Evolutionary conservation across 2,888 invertebrate species (phyloP).

Genomic region (Epistrophe eligans): DNA sequence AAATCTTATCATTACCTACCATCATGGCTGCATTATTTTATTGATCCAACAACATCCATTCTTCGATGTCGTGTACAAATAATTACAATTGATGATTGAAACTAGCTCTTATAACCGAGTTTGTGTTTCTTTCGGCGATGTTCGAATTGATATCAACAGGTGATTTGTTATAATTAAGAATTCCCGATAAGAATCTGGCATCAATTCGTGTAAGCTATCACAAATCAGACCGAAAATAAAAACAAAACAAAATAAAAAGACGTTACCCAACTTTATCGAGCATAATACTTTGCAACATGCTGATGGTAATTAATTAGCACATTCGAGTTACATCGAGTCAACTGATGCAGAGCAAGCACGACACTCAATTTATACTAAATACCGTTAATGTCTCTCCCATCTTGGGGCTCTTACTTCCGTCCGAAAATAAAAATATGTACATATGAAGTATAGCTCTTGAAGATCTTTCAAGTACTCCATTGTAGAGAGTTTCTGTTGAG

Average conservation of each 20-base stretch:
- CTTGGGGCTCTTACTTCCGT: constrained; percentile 63
- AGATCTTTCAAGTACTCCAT: background rate
- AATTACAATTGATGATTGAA: background rate
- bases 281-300: constrained; percentile 51
- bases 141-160: constrained; percentile 21
- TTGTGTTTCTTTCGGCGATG: constrained; percentile 8
- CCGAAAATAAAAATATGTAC: background rate
- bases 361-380: constrained; percentile 59
- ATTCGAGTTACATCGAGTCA: constrained; percentile 49
- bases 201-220: constrained; percentile 35
- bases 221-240: constrained; percentile 7
- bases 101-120: background rate
- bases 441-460: background rate
- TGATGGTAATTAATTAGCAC: constrained; percentile 72
- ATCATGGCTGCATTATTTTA: background rate
- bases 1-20: background rate
- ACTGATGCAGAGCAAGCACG: constrained; percentile 46
- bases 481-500: background rate
- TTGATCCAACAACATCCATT: background rate
- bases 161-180: constrained; percentile 41
- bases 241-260: constrained; percentile 10
- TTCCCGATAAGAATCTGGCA: constrained; percentile 31
- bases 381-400: constrained; percentile 70
- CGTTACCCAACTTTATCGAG: constrained; percentile 43
- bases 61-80: background rate